These are phyloP conservation scores for Adelges cooleyi DNA, from an alignment of 1,140 invertebrate species.

Conservation along the genomic window DNA sequence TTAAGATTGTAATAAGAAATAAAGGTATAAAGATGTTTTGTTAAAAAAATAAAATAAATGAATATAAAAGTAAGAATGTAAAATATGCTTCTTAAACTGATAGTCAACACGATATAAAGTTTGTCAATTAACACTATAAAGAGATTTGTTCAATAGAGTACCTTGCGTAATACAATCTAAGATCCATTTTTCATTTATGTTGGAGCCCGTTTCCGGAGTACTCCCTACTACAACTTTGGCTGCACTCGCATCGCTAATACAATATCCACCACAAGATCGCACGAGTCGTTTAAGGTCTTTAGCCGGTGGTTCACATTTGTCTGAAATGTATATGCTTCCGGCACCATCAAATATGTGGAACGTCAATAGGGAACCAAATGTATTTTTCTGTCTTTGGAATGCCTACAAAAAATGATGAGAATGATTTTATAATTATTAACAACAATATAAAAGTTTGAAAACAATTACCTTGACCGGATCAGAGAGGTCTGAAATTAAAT, in stretches of 20 bases:
- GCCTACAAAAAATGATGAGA: not conserved
- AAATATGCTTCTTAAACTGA: no score
- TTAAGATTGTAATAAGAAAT: no score
- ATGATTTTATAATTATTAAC: not conserved
- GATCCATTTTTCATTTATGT: slow-evolving; percentile 15
- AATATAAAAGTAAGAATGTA: no score
- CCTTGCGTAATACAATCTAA: slow-evolving; percentile 13
- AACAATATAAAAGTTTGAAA: no score
- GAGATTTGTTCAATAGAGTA: not conserved
- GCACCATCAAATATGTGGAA: slow-evolving; percentile 7
- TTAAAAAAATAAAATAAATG: no score
- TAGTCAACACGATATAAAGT: no score
- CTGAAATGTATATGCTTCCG: not conserved
- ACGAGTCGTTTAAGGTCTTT: slow-evolving; percentile 2
- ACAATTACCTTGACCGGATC: slow-evolving; percentile 7
- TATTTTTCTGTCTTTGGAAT: slow-evolving; percentile 2
- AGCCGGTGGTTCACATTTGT: not conserved
- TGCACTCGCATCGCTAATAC: not conserved
- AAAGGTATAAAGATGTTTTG: no score
- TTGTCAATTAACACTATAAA: no score
- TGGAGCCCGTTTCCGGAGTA: not conserved
- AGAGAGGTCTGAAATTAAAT: not conserved
- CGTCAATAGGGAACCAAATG: slow-evolving; percentile 1
- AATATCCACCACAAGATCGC: not conserved
- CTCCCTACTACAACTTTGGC: not conserved